Conservation (phyloP, 2,797 vertebrate genomes). For the Percopsis omiscomaycus region DNA sequence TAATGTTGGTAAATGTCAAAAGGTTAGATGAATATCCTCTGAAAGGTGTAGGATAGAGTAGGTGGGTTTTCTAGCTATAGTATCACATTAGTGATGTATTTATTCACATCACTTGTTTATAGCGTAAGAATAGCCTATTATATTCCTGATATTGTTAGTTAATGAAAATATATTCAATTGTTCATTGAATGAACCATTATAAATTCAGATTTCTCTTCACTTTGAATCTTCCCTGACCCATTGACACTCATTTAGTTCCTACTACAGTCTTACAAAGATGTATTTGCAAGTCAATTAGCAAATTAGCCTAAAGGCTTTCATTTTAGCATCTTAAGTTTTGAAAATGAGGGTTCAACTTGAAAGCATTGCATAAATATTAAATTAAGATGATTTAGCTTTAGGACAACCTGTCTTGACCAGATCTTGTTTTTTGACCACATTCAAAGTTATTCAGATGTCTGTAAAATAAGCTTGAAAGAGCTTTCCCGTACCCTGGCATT, state of each 20-base stretch:
- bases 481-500: neutral
- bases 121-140: neutral
- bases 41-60: too few relatives aligned
- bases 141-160: neutral
- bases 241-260: slow-evolving; percentile 63
- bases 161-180: slow-evolving; percentile 3
- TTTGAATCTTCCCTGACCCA: slow-evolving; percentile 56
- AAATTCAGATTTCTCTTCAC: slow-evolving; percentile 3
- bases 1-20: too few relatives aligned
- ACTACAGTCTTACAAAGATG: slow-evolving; percentile 50
- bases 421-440: slow-evolving; percentile 15
- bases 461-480: slow-evolving; percentile 21
- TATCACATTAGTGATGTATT: too few relatives aligned
- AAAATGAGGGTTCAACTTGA: slow-evolving; percentile 62
- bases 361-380: slow-evolving; percentile 68
- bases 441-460: slow-evolving; percentile 20
- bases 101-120: too few relatives aligned
- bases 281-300: slow-evolving; percentile 75
- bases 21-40: too few relatives aligned
- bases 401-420: slow-evolving; percentile 31
- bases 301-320: slow-evolving; percentile 59
- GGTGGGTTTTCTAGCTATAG: too few relatives aligned
- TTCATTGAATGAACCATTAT: slow-evolving; percentile 10
- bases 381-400: slow-evolving; percentile 52
- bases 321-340: slow-evolving; percentile 57